A percentile compares a stretch with the other conserved stretches of the same genome.
These are phyloP conservation scores for Drosophila santomea DNA, from an alignment of 1,140 invertebrate genomes.

Conservation along the genomic window DNA sequence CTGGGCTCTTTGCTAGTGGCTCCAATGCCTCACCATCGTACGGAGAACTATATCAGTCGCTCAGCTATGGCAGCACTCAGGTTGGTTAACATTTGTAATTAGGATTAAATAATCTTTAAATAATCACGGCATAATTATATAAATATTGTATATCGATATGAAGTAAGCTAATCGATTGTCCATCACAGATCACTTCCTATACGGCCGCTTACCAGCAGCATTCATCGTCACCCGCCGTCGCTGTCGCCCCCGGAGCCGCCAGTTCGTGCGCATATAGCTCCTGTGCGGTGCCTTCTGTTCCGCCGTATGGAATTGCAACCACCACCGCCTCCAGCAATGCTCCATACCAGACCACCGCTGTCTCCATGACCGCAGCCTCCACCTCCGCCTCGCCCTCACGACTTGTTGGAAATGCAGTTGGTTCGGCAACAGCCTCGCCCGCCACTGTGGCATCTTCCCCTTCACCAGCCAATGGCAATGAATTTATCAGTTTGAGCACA, in stretches of 20 bases:
- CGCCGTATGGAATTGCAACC: conserved; percentile 74
- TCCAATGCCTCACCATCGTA: conserved; percentile 72
- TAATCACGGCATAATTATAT: too few species aligned
- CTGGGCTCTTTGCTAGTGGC: conserved; percentile 61
- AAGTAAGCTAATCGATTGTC: too few species aligned
- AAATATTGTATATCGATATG: not conserved
- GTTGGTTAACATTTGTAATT: conserved; percentile 19
- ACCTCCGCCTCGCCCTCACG: conserved; percentile 32
- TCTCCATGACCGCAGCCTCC: conserved; percentile 48
- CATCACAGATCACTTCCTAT: conserved; percentile 56
- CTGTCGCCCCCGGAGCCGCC: conserved; percentile 13
- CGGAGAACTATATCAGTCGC: conserved; percentile 70
- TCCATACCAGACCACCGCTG: conserved; percentile 73
- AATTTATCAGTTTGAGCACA: conserved; percentile 74
- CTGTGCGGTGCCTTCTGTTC: conserved; percentile 77
- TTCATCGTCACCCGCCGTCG: conserved; percentile 27
- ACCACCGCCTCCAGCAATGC: conserved; percentile 76
- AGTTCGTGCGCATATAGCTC: conserved; percentile 63
- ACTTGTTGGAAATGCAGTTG: conserved; percentile 20
- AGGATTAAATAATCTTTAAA: not conserved
- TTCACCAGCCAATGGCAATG: conserved; percentile 29
- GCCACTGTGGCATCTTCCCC: not conserved
- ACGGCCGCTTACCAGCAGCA: conserved; percentile 50
- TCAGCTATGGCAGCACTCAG: conserved; percentile 65
- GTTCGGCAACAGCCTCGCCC: conserved; percentile 22